Conservation (phyloP, 1,140 invertebrate genomes). For the Brachionus rotundiformis region DNA sequence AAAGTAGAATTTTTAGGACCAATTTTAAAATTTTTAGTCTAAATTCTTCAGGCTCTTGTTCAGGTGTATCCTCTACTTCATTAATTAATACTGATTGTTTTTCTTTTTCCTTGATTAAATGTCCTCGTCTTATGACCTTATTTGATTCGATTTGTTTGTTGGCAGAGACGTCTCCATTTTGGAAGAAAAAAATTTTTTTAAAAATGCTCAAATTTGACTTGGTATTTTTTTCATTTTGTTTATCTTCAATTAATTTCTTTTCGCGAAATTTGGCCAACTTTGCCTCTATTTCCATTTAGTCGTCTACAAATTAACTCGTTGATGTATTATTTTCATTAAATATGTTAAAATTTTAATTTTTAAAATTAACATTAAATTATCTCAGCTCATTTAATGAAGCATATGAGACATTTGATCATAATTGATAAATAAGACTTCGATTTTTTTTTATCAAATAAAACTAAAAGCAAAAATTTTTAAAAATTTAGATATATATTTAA, state of each 20-base stretch:
- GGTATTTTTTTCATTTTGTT: background rate
- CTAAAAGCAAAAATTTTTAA: too few species aligned
- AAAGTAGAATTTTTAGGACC: slow-evolving; percentile 65
- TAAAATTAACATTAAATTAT: background rate
- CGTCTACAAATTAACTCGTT: background rate
- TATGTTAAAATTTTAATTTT: background rate
- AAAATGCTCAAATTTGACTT: background rate
- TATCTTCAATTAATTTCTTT: background rate
- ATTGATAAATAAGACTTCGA: too few species aligned
- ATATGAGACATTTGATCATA: too few species aligned
- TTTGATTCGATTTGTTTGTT: background rate
- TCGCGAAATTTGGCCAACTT: slow-evolving; percentile 2
- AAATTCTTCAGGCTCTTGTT: background rate
- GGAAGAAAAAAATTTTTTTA: background rate
- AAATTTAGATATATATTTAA: too few species aligned
- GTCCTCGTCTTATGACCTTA: background rate
- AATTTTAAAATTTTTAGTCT: background rate
- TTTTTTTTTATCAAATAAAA: too few species aligned
- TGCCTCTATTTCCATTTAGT: slow-evolving; percentile 13
- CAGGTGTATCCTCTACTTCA: background rate
- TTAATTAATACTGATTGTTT: slow-evolving; percentile 6
- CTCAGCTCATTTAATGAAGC: too few species aligned
- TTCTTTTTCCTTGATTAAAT: background rate
- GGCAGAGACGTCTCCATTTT: background rate
- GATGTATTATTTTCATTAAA: background rate